Percentiles rank a stretch among this genome's conserved stretches.
Conservation (phyloP, 2,113 vertebrate genomes). For the Megaptera novaeangliae region DNA sequence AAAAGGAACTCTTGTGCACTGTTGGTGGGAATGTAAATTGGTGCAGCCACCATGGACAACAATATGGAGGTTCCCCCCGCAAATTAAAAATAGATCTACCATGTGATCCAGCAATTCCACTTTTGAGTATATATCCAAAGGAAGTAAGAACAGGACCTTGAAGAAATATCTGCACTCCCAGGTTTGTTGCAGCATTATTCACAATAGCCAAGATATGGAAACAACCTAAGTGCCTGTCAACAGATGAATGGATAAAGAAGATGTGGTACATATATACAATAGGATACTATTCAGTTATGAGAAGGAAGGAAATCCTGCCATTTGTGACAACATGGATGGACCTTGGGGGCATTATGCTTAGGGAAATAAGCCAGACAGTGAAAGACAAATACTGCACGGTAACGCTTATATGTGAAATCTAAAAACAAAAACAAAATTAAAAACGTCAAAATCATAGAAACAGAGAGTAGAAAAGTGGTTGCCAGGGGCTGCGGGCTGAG, state of each 20-base stretch:
- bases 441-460: not conserved
- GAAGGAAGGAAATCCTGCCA: not conserved
- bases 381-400: not conserved
- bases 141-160: not conserved
- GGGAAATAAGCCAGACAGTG: not conserved
- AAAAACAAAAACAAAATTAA: not conserved
- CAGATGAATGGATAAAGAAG: not conserved
- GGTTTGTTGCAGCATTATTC: not conserved
- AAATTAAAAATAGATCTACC: not conserved
- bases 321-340: not conserved
- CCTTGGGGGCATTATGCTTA: not conserved
- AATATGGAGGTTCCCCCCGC: not conserved
- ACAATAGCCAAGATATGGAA: not conserved
- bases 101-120: not conserved
- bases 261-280: not conserved
- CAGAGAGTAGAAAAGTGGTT: not conserved
- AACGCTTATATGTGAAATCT: not conserved
- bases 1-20: not conserved
- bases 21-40: not conserved
- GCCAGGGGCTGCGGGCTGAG: not conserved
- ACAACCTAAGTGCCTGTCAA: not conserved
- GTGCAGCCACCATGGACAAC: not conserved
- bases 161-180: not conserved
- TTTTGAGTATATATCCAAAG: not conserved
- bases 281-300: not conserved